These are phyloP conservation scores for Drosophila kanapiae DNA, from an alignment of 1,140 invertebrate species.

Conservation along the genomic window DNA sequence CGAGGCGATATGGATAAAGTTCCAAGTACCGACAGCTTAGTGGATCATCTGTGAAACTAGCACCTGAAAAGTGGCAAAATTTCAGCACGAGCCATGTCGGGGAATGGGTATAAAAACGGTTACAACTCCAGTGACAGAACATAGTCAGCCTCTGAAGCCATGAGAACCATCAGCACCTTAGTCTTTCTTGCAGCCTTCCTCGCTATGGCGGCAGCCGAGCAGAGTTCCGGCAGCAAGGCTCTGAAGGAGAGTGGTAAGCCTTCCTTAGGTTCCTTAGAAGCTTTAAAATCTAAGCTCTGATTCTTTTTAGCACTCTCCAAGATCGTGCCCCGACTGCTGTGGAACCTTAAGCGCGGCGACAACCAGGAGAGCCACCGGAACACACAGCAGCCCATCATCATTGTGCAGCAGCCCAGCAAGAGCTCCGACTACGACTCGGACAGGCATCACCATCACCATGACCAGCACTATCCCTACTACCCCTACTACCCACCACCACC, in stretches of 20 bases:
- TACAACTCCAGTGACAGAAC: neutral
- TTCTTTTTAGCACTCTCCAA: slow-evolving; percentile 13
- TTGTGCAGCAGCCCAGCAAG: slow-evolving; percentile 34
- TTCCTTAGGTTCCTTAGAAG: no score
- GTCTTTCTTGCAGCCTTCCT: slow-evolving; percentile 20
- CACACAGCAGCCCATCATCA: slow-evolving; percentile 40
- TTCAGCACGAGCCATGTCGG: slow-evolving; percentile 12
- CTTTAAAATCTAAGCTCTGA: fast-evolving
- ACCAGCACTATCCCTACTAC: slow-evolving; percentile 23
- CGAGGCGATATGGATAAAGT: slow-evolving; percentile 56
- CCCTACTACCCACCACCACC: slow-evolving; percentile 30
- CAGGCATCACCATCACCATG: slow-evolving; percentile 22
- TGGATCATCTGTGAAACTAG: slow-evolving; percentile 43
- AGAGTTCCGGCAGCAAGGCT: neutral
- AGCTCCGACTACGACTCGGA: slow-evolving; percentile 16
- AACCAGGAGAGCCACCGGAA: slow-evolving; percentile 22
- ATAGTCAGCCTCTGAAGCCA: slow-evolving; percentile 55
- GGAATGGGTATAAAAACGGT: slow-evolving; percentile 50
- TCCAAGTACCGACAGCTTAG: slow-evolving; percentile 10
- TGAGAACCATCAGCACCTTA: slow-evolving; percentile 27
- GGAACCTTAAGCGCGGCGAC: slow-evolving; percentile 32
- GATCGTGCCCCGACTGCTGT: slow-evolving; percentile 54
- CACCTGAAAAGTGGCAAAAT: slow-evolving; percentile 32
- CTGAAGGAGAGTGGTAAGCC: slow-evolving; percentile 19
- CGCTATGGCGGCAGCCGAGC: slow-evolving; percentile 13